Evolutionary conservation across 2,113 vertebrate species (phyloP), one percentile per base, ranked within the genome.

Genomic region (Rafetus swinhoei): DNA sequence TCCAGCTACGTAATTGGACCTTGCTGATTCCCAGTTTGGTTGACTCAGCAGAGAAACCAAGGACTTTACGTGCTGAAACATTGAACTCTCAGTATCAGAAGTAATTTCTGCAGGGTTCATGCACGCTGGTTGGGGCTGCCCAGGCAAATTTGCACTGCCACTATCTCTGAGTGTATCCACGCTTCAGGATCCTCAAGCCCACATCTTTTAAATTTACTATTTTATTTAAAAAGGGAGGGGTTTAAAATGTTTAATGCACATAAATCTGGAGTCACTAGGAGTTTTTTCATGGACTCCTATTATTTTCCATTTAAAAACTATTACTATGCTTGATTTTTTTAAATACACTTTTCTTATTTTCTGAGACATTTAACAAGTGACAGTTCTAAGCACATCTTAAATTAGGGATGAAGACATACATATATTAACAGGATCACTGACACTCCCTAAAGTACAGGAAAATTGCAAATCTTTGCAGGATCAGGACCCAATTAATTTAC

Each of bases 51-150:
- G 0, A 0, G 53, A 84, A 35, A 2, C 87, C 45, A 83, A 21
- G 24, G 15, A 55, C 86, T 85, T 86, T 19, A 35, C n/a, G 11
- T 0, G 9, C 4, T 5, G 8, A n/a, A 72, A 72, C 18, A 11
- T 80, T 77, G 39, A 54, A 19, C 11, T 3, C 10, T 21, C 50
- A 45, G 29, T 84, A 72, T 7, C 12, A 79, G 54, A 4, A 0
- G 3, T 14, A 65, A 27, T 9, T 81, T 77, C 54, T 81, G 76
- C 80, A 62, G 52, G 76, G 32, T 18, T 72, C 88, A 87, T 27
- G 39, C 7, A 27, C 24, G 24, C 81, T 0, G 0, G 9, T 45
- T 52, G 6, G 29, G 65, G 3, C 0, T 0, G 12, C 0, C 0
- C 13, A 21, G 55, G 15, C 29, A 90, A 84, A 88, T 0, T 0